Base-by-base conservation (phyloP, 2,888 invertebrate species). In the Cryptocephalus moraei region DNA sequence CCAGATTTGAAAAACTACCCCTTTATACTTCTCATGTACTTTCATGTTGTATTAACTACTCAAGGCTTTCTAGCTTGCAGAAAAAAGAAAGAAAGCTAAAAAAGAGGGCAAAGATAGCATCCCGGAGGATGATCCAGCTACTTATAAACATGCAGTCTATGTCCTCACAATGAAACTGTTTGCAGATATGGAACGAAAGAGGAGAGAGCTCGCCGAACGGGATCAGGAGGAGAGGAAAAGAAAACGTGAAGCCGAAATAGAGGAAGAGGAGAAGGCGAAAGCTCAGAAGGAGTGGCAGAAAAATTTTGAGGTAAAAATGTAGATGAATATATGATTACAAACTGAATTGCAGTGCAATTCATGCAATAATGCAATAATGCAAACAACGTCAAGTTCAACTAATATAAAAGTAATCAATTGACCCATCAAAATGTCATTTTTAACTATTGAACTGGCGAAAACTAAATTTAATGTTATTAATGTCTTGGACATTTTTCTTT, bases 81-180 rank as follows among this genome's bases (percentile, higher is more conserved):
- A 96, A 63, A 96, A 96, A 69, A 82, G 86, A 58, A 95, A 94
- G 70, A 94, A 95, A 69, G 75, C 87, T 46, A 94, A 88, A 74
- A 94, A 95, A 67, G 95, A 94, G 52, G 89, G 90, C 39, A 87
- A 87, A 66, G 79, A 81, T 54, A 77, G 82, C 9, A 87, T 95
- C 51, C 95, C 95, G 62, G 89, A 90, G 71, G 90, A 91, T 71
- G 86, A 89, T 63, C 86, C 88, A 12, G 77, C 74, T 43, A 88
- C 88, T 66, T 89, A 86, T 67, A 90, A 88, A 72, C 94, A 94
- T 72, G 86, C 96, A 3, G 81, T 96, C 44, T 95, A 95, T 75
- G 94, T 96, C n/a, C 88, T 96, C 83, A 96, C 95, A 9, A 96
- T 95, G 91, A 96, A 99, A 79, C 65, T 81, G 56, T 84, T 84